Evolutionary conservation across 2,888 invertebrate species (phyloP).

Genomic region (Drosophila algonquin): DNA sequence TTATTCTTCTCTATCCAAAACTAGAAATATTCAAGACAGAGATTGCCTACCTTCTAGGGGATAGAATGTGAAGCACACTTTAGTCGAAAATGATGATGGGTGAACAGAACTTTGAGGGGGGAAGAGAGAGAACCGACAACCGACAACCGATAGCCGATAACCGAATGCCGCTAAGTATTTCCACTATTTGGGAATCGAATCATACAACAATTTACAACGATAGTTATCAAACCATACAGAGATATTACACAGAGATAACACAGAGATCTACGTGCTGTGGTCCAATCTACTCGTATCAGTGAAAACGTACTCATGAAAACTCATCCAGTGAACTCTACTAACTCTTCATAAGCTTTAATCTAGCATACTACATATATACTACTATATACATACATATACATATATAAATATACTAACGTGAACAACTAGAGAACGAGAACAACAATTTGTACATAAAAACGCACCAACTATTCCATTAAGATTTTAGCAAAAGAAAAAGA

Average conservation of each 20-base stretch:
- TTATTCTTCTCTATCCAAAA: neutral
- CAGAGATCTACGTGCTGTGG: slow-evolving; percentile 4
- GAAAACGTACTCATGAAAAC: slow-evolving; percentile 20
- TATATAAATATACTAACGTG: slow-evolving; percentile 8
- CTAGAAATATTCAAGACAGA: too few relatives aligned
- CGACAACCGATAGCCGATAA: slow-evolving; percentile 6
- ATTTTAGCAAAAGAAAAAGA: slow-evolving; percentile 55
- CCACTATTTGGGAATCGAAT: neutral
- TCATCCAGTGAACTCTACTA: slow-evolving; percentile 69
- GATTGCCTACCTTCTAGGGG: neutral
- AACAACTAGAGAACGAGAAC: slow-evolving; percentile 43
- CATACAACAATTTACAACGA: slow-evolving; percentile 17
- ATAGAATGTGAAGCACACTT: slow-evolving; percentile 5
- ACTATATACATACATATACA: neutral
- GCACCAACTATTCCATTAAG: slow-evolving; percentile 78
- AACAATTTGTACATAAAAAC: slow-evolving; percentile 75
- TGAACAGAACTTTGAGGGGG: neutral
- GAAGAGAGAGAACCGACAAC: too few relatives aligned
- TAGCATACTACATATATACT: slow-evolving; percentile 40
- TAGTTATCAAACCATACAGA: slow-evolving; percentile 1
- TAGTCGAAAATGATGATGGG: slow-evolving; percentile 2
- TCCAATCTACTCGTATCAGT: slow-evolving; percentile 24
- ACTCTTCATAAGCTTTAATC: slow-evolving; percentile 74
- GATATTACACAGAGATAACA: neutral
- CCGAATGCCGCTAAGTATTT: neutral